A percentile compares a stretch with the other conserved stretches of the same genome.
phyloP scores from a whole-genome alignment of 2,888 invertebrate species.

The Cactoblastis cactorum region DNA sequence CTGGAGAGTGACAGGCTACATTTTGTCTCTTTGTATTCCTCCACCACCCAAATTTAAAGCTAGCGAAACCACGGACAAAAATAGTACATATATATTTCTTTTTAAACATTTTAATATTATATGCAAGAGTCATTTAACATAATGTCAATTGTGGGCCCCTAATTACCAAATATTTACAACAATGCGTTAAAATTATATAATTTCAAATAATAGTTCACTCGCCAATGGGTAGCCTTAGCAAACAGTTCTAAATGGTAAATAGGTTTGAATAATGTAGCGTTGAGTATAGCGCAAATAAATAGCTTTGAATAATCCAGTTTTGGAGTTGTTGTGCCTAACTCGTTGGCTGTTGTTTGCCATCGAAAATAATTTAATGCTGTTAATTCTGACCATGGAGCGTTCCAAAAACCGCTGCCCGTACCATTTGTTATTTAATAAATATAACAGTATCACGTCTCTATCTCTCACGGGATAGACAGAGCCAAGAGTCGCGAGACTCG shows the following conservation, averaged over 20 bases:
- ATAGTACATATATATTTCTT: too few relatives aligned
- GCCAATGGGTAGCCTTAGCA: neutral
- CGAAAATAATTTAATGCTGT: conserved; percentile 56
- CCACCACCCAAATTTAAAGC: too few relatives aligned
- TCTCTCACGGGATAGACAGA: too few relatives aligned
- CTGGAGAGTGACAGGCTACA: too few relatives aligned
- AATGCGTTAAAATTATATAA: neutral
- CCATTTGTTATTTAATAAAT: conserved; percentile 19
- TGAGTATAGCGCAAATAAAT: conserved; percentile 14
- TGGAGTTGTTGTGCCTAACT: conserved; percentile 6
- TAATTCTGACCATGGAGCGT: conserved; percentile 40
- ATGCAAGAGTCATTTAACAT: too few relatives aligned
- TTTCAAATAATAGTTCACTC: neutral
- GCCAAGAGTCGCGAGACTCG: too few relatives aligned
- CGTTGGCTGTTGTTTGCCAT: conserved; percentile 33
- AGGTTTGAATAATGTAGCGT: conserved; percentile 27
- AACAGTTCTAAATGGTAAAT: conserved; percentile 18
- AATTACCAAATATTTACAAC: neutral
- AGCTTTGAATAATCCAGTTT: conserved; percentile 13
- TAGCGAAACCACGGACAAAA: too few relatives aligned
- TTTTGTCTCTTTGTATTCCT: too few relatives aligned
- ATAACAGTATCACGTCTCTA: too few relatives aligned
- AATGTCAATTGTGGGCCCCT: too few relatives aligned
- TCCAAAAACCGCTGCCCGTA: conserved; percentile 41
- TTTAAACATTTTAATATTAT: too few relatives aligned